Evolutionary conservation across 1,140 invertebrate species (phyloP).

Genomic region (Tetranychus cinnabarinus): DNA sequence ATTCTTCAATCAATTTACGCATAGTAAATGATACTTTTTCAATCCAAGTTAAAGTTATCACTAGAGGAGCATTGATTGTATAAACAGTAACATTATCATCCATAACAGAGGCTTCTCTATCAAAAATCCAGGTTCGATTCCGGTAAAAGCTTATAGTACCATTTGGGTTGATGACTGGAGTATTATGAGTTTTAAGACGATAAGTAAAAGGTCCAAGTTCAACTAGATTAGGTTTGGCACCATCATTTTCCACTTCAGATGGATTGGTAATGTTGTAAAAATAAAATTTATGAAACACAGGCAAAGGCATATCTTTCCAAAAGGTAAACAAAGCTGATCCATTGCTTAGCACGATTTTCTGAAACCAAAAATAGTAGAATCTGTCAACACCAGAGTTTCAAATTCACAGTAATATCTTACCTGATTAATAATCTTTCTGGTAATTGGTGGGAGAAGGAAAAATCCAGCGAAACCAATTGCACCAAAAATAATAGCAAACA

Average conservation of each 20-base stretch:
- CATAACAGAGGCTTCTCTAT: slow-evolving; percentile 52
- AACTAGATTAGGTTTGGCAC: slow-evolving; percentile 42
- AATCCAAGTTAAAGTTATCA: slow-evolving; percentile 54
- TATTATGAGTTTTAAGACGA: slow-evolving; percentile 15
- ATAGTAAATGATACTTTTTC: slow-evolving; percentile 45
- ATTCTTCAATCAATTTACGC: slow-evolving; percentile 53
- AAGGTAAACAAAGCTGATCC: slow-evolving; percentile 5
- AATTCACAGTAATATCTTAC: not conserved
- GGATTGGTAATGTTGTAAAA: slow-evolving; percentile 79
- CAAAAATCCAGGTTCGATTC: slow-evolving; percentile 57
- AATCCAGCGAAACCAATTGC: too few relatives aligned
- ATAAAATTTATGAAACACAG: slow-evolving; percentile 26
- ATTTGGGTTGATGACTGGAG: slow-evolving; percentile 27
- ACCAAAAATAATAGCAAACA: too few relatives aligned
- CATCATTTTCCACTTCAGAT: slow-evolving; percentile 28
- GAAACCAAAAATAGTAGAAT: not conserved
- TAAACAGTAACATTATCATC: slow-evolving; percentile 47
- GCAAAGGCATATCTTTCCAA: slow-evolving; percentile 23
- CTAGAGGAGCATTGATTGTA: slow-evolving; percentile 69
- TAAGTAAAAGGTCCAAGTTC: slow-evolving; percentile 55
- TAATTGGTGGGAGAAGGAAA: too few relatives aligned
- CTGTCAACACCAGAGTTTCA: not conserved
- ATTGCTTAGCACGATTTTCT: not conserved
- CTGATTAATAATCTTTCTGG: too few relatives aligned
- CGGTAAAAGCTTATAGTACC: slow-evolving; percentile 68